Evolutionary conservation across 2,888 invertebrate species (phyloP).

Genomic region (Ornithoptera priamus): DNA sequence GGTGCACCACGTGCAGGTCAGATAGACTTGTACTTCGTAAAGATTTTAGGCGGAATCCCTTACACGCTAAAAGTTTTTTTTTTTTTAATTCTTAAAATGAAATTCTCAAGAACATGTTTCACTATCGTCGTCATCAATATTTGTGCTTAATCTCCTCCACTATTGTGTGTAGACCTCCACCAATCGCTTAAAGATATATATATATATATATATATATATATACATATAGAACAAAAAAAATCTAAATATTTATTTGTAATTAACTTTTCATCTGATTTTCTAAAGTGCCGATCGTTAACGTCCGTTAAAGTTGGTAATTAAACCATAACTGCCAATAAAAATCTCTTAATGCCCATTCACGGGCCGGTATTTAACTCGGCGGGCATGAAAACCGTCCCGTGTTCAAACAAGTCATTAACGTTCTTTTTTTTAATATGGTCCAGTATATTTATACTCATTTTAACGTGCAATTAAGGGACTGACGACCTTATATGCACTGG

Average conservation of each 20-base stretch:
- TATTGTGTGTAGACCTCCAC: too few species aligned
- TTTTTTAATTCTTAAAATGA: too few species aligned
- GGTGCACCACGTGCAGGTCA: too few species aligned
- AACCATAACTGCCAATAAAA: constrained; percentile 15
- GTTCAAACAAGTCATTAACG: constrained; percentile 10
- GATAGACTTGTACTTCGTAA: too few species aligned
- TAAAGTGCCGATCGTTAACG: constrained; percentile 1
- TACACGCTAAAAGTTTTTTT: too few species aligned
- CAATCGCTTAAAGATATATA: too few species aligned
- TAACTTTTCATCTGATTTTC: background rate
- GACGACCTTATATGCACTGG: background rate
- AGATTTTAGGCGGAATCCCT: too few species aligned
- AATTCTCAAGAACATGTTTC: too few species aligned
- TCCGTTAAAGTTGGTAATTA: constrained; percentile 14
- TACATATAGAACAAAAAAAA: too few species aligned
- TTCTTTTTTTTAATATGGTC: constrained; percentile 8
- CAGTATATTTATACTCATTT: background rate
- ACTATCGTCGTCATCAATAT: too few species aligned
- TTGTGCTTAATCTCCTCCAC: too few species aligned
- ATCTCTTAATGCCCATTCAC: constrained; percentile 13
- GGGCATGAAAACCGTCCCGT: constrained; percentile 4
- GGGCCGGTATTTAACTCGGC: constrained; percentile 4
- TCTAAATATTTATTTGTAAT: background rate
- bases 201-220: too few species aligned
- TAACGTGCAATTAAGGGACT: background rate